Evolutionary conservation across 2,113 vertebrate species (phyloP).

Genomic region (Tretioscincus oriximinensis): DNA sequence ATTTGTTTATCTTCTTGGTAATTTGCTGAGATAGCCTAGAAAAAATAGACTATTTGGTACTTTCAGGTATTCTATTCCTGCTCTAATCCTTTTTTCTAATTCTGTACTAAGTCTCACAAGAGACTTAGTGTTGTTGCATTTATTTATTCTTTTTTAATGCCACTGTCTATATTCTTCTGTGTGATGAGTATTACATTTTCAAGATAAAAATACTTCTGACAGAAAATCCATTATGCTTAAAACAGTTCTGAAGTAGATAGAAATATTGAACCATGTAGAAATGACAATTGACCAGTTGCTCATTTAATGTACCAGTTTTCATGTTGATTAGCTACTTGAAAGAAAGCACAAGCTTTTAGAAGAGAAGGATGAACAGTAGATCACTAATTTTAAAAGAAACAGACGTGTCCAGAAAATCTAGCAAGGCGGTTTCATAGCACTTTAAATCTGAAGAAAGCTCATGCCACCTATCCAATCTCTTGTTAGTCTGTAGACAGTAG

Average conservation of each 20-base stretch:
- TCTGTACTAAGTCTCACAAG: conserved; percentile 29
- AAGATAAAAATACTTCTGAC: neutral
- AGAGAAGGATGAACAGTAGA: neutral
- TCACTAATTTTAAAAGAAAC: neutral
- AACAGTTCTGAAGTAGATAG: neutral
- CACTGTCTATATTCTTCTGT: neutral
- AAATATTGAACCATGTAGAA: neutral
- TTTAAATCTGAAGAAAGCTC: too few relatives aligned
- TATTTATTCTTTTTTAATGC: conserved; percentile 18
- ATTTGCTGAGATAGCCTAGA: neutral
- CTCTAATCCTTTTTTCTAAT: conserved; percentile 20
- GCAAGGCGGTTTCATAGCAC: too few relatives aligned
- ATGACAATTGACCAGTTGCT: neutral
- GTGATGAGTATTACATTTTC: conserved; percentile 8
- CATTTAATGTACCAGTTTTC: neutral
- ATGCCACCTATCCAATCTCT: too few relatives aligned
- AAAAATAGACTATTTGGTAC: neutral
- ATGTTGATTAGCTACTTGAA: conserved; percentile 1
- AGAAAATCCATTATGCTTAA: conserved; percentile 20
- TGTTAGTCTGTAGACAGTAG: too few relatives aligned
- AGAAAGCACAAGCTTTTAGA: neutral
- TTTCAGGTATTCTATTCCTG: conserved; percentile 1
- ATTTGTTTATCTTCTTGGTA: neutral
- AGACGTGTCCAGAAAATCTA: too few relatives aligned
- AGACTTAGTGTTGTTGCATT: neutral